These are phyloP conservation scores for Sarotherodon lohbergeri DNA, from an alignment of 2,113 vertebrate genomes.

Conservation along the genomic window DNA sequence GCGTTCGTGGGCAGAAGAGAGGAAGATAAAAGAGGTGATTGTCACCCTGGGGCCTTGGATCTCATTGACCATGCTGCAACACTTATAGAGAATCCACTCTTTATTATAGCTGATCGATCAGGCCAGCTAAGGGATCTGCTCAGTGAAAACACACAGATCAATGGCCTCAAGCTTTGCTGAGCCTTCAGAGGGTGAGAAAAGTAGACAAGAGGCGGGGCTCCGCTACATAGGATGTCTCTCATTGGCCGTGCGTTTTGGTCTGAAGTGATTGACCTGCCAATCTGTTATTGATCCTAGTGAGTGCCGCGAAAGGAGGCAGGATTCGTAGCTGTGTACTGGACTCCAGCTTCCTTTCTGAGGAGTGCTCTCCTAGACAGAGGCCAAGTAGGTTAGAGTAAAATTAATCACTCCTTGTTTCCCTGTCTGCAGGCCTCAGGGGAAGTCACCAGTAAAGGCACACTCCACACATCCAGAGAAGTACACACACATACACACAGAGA, in stretches of 20 bases:
- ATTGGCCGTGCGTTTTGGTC: slow-evolving; percentile 40
- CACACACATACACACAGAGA: neutral
- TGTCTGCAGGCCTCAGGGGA: slow-evolving; percentile 47
- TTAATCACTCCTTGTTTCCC: slow-evolving; percentile 70
- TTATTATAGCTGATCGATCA: slow-evolving; percentile 49
- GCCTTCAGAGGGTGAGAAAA: slow-evolving; percentile 21
- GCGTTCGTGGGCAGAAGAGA: neutral
- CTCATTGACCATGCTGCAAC: slow-evolving; percentile 14
- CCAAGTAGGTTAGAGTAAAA: slow-evolving; percentile 60
- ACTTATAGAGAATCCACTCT: slow-evolving; percentile 46
- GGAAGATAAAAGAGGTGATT: slow-evolving; percentile 25
- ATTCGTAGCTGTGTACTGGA: slow-evolving; percentile 20
- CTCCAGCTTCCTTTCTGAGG: slow-evolving; percentile 25
- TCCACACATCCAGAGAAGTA: slow-evolving; percentile 39
- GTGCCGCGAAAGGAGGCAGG: slow-evolving; percentile 1
- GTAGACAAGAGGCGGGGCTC: slow-evolving; percentile 15
- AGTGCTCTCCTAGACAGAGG: slow-evolving; percentile 35
- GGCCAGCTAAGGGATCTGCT: slow-evolving; percentile 37
- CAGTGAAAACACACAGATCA: slow-evolving; percentile 66
- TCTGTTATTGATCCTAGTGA: slow-evolving; percentile 57
- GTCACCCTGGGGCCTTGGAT: slow-evolving; percentile 12
- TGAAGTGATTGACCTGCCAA: slow-evolving; percentile 48
- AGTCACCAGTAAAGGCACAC: slow-evolving; percentile 33
- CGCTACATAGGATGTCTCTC: neutral
- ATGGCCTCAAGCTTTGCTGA: slow-evolving; percentile 40